Conservation (phyloP, 2,888 invertebrate species). For the Cephonodes hylas region DNA sequence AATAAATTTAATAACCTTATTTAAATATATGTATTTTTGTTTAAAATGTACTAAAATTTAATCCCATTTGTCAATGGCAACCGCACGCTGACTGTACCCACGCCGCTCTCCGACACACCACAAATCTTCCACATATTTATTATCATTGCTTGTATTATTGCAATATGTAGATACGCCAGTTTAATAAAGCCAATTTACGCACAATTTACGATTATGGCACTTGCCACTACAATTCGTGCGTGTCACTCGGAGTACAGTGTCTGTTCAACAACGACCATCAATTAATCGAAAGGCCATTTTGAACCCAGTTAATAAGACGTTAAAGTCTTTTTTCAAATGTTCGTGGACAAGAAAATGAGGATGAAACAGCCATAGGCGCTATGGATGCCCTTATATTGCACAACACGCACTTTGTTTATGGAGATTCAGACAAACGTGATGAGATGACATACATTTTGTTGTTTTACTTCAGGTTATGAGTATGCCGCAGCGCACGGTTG, state of each 20-base stretch:
- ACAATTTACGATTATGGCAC: constrained; percentile 49
- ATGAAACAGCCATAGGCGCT: constrained; percentile 34
- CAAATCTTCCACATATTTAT: not conserved
- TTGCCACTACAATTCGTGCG: constrained; percentile 54
- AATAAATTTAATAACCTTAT: too few relatives aligned
- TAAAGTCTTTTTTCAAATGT: constrained; percentile 27
- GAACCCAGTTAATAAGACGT: constrained; percentile 19
- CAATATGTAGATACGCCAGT: constrained; percentile 30
- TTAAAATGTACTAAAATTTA: not conserved
- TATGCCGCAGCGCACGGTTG: not conserved
- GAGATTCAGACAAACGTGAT: constrained; percentile 44
- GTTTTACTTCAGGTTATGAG: constrained; percentile 7
- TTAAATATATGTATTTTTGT: too few relatives aligned
- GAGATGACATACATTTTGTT: constrained; percentile 21
- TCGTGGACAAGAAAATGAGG: constrained; percentile 17
- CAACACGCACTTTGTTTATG: constrained; percentile 48
- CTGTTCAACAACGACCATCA: constrained; percentile 36
- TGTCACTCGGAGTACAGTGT: constrained; percentile 40
- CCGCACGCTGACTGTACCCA: not conserved
- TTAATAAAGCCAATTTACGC: constrained; percentile 54
- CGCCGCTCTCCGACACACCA: not conserved
- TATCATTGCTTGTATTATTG: constrained; percentile 30
- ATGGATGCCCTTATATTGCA: constrained; percentile 47
- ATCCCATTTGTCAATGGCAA: not conserved
- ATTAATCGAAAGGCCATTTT: constrained; percentile 16